These are phyloP conservation scores for Clitarchus hookeri DNA, from an alignment of 2,888 invertebrate species.

Conservation along the genomic window DNA sequence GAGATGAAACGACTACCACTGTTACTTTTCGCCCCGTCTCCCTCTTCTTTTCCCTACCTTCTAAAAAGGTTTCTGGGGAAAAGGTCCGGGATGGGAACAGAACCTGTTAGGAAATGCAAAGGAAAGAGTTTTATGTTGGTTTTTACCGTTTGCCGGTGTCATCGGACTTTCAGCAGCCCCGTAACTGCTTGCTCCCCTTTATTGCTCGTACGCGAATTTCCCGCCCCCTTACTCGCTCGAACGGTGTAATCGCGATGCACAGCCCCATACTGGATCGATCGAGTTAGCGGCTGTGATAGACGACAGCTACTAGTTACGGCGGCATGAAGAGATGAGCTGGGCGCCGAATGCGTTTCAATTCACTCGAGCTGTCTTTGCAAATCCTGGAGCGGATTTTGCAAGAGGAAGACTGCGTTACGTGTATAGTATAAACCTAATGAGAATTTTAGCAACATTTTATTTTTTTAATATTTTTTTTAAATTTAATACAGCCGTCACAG, in stretches of 20 bases:
- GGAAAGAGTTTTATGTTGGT: not conserved
- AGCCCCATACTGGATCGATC: not conserved
- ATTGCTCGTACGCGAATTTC: not conserved
- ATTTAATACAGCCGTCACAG: no score
- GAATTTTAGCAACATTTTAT: no score
- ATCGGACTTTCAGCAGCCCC: not conserved
- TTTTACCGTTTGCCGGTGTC: no score
- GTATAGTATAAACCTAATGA: no score
- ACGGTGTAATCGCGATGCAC: not conserved
- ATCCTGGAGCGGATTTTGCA: no score
- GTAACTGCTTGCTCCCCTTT: not conserved
- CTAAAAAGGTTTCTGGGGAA: not conserved
- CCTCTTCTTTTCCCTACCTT: not conserved
- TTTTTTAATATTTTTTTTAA: no score
- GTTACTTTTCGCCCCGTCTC: not conserved
- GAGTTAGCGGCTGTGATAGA: not conserved
- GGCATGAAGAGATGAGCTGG: not conserved
- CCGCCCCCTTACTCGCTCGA: not conserved
- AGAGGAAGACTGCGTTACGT: no score
- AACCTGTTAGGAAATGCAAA: not conserved
- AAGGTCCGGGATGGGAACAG: not conserved
- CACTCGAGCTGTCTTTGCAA: no score
- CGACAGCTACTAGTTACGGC: not conserved
- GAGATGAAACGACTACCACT: constrained; percentile 9
- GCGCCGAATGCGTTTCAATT: not conserved